A percentile compares a stretch with the other conserved stretches of the same genome.
Evolutionary conservation across 2,888 invertebrate species (phyloP).

Genomic region (Lydus trimaculatus): DNA sequence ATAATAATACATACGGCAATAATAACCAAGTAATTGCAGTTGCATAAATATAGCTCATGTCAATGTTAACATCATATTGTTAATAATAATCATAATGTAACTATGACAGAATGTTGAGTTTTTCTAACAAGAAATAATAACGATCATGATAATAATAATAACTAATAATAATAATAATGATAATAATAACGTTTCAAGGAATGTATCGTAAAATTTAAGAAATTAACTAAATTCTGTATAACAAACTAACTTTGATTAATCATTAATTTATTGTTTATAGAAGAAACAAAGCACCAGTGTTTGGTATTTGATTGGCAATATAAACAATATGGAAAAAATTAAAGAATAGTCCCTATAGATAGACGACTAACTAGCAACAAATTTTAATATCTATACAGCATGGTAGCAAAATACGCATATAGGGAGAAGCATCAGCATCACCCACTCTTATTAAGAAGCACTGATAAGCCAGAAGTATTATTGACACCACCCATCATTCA

Average conservation of each 20-base stretch:
- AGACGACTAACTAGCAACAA: constrained; percentile 1
- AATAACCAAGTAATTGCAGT: constrained; percentile 51
- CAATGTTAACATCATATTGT: constrained; percentile 49
- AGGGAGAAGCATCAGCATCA: too few species aligned
- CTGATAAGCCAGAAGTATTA: too few species aligned
- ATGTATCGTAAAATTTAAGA: constrained; percentile 27
- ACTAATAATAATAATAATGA: constrained; percentile 28
- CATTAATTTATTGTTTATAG: neutral
- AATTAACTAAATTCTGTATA: constrained; percentile 21
- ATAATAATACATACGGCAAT: constrained; percentile 49
- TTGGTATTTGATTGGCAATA: neutral
- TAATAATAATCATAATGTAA: constrained; percentile 44
- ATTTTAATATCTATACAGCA: too few species aligned
- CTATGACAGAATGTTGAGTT: constrained; percentile 38
- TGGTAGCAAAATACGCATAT: too few species aligned
- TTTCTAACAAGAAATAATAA: constrained; percentile 37
- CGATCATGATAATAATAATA: constrained; percentile 32
- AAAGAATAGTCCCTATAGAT: neutral
- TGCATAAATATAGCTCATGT: constrained; percentile 52
- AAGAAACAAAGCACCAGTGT: neutral
- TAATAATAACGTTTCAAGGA: constrained; percentile 24
- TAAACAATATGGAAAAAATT: neutral
- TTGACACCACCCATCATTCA: too few species aligned
- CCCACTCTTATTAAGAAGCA: too few species aligned
- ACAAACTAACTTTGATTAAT: constrained; percentile 17